Evolutionary conservation across 2,888 invertebrate species (phyloP), one percentile per base, ranked within the genome.

Genomic region (Plebejus argus): DNA sequence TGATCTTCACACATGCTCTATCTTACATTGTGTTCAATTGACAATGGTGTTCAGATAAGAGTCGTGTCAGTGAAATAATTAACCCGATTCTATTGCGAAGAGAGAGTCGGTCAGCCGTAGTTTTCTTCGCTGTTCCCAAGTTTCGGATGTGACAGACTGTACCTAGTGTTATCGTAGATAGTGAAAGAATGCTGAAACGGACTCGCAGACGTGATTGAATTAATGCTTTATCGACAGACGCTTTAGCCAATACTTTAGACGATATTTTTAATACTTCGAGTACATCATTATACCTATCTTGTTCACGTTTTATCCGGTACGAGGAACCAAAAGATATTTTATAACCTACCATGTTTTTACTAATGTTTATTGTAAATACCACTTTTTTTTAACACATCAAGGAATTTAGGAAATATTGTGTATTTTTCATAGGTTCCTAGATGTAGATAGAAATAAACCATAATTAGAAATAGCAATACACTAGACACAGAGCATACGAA

Each of bases 141-240:
- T 90, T 93, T 93, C 93, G 93, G 94, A 93, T 87, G 94, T 94
- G 91, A 85, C 88, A 90, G 91, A 93, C 93, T 90, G 88, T 90
- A 91, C 85, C 87, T 92, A 93, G 92, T 92, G 91, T 88, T 92
- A 92, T 89, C 85, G 89, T 92, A 93, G 91, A 89, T 92, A 93
- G 91, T 92, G 91, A 89, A 91, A 88, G 86, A 84, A 66, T 66
- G 66, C 66, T 84, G 86, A 87, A 88, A 87, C 81, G 89, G 90
- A 92, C 90, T 88, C 89, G 91, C 88, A 86, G 90, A 91, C 93
- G 92, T 92, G 92, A 92, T 92, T 92, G 90, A 90, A 85, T 28
- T 28, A 28, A 92, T 92, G 92, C 92, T 94, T 93, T 92, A 93
- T 91, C 86, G 86, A 90, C 89, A 92, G 90, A 90, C 90, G 93